Conservation (phyloP, 2,888 invertebrate genomes). For the Auanema sp. region DNA sequence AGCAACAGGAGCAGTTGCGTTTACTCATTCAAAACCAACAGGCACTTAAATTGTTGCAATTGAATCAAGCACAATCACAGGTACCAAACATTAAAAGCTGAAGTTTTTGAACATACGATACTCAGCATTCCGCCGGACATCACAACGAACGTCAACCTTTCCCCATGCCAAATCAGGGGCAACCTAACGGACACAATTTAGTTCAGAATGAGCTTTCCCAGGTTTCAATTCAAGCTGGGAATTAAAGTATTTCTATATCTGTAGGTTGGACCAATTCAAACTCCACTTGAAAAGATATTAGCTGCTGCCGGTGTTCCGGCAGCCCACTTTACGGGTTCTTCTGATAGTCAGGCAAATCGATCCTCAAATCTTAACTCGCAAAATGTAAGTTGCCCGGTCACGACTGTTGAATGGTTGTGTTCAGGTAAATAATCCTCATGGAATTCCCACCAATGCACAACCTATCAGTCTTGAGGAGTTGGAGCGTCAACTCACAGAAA, state of each 20-base stretch:
- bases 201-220: conserved; percentile 7
- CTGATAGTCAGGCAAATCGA: conserved; percentile 5
- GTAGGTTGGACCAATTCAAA: conserved; percentile 44
- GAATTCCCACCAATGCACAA: conserved; percentile 21
- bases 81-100: too few species aligned
- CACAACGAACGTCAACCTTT: too few species aligned
- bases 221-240: neutral
- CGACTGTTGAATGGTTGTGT: neutral
- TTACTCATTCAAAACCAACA: too few species aligned
- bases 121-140: too few species aligned
- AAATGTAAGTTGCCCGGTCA: conserved; percentile 13
- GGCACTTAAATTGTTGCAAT: too few species aligned
- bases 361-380: neutral
- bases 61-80: too few species aligned
- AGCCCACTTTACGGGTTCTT: conserved; percentile 31
- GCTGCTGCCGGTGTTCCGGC: conserved; percentile 43
- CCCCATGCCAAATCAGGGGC: too few species aligned
- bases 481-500: conserved; percentile 28
- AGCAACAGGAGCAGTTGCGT: too few species aligned
- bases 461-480: conserved; percentile 41
- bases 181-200: neutral
- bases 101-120: too few species aligned
- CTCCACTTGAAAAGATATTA: conserved; percentile 44
- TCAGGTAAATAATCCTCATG: neutral
- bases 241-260: conserved; percentile 2